Evolutionary conservation across 2,888 invertebrate genomes (phyloP), one percentile per base, ranked within the genome.

Genomic region (Eucera pruinosa): DNA sequence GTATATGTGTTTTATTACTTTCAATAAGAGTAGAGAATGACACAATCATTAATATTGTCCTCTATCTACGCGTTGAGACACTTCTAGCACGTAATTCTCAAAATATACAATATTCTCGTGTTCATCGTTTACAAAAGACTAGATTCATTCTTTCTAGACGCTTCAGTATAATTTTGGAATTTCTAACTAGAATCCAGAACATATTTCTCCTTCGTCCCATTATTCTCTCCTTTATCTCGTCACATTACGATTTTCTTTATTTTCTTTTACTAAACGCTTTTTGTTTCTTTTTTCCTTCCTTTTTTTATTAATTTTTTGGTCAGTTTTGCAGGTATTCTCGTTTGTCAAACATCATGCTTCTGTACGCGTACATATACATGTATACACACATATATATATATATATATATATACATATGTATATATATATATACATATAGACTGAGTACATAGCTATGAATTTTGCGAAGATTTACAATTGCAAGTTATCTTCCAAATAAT

Each of bases 1-100:
- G 55, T 61, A 39, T 54, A 15, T 20, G 18, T 89, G 88, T 89
- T 89, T 84, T 87, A 87, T 90, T 90, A 91, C 90, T 92, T 92
- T 91, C 91, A 90, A 84, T 89, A 80, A 84, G 85, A 89, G 80
- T 89, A 86, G 84, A 89, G 85, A 85, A 85, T 85, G 87, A 88
- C 88, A 88, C 87, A 86, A 85, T 86, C 75, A 78, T 83, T 82
- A 71, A 88, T 87, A 86, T 88, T 87, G 85, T 90, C 86, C 81
- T 88, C 87, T 89, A 90, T 88, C 88, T 88, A 90, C 85, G 86
- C 87, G 82, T 86, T 83, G 83, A 89, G 89, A 90, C 85, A 84
- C 69, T 83, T 87, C 87, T 88, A 88, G 82, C 87, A 86, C 82
- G 85, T 81, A 86, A 87, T 83, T 89, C 81, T 87, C 87, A 91